Percentiles rank a stretch among this genome's conserved stretches.
Evolutionary conservation across 2,113 vertebrate genomes (phyloP).

Genomic region (Charina bottae): DNA sequence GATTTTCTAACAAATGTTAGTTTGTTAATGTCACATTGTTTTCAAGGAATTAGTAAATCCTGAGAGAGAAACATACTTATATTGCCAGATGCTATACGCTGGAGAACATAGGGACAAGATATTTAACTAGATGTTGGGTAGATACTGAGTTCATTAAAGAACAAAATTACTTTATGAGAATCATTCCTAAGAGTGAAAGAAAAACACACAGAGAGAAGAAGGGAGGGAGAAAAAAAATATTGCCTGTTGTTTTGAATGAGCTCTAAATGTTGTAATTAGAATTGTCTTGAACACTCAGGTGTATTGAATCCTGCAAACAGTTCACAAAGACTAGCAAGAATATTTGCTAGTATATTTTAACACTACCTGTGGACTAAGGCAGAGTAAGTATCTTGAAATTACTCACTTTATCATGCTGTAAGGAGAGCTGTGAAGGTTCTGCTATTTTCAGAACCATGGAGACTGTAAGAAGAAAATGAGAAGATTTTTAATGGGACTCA

Average conservation of each 20-base stretch:
- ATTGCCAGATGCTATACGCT: background rate
- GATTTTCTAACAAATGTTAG: background rate
- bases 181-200: conserved; percentile 1
- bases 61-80: background rate
- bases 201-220: background rate
- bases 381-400: conserved; percentile 40
- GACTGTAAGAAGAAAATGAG: conserved; percentile 38
- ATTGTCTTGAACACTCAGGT: conserved; percentile 7
- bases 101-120: background rate
- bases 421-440: conserved; percentile 46
- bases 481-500: conserved; percentile 49
- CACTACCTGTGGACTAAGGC: conserved; percentile 14
- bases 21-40: background rate
- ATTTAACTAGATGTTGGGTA: background rate
- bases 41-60: background rate
- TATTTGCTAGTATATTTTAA: conserved; percentile 28
- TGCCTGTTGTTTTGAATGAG: background rate
- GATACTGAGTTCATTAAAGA: conserved; percentile 17
- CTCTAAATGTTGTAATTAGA: background rate
- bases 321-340: conserved; percentile 22
- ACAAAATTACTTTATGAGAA: conserved; percentile 16
- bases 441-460: background rate
- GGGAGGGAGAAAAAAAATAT: background rate
- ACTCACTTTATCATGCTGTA: conserved; percentile 49
- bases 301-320: conserved; percentile 3